These are phyloP conservation scores for Drosophila macrospina DNA, from an alignment of 2,888 invertebrate genomes.

Conservation along the genomic window DNA sequence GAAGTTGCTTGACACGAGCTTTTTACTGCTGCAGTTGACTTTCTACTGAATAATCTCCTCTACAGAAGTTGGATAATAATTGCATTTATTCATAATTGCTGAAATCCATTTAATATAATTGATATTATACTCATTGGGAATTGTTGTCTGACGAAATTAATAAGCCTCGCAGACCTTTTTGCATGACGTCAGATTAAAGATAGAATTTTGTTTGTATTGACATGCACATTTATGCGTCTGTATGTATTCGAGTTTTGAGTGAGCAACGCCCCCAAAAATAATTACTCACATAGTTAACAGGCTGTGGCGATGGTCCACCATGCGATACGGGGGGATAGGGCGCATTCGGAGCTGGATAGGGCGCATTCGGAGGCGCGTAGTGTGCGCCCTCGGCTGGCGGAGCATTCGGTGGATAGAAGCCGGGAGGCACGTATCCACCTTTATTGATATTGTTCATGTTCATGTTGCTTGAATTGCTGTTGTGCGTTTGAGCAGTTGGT, in stretches of 20 bases:
- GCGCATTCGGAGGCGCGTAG: conserved; percentile 31
- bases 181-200: conserved; percentile 16
- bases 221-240: not conserved
- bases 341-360: conserved; percentile 31
- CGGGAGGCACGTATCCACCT: conserved; percentile 83
- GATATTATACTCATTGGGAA: too few relatives aligned
- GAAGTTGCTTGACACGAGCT: not conserved
- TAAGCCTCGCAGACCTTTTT: not conserved
- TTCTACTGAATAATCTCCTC: not conserved
- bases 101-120: too few relatives aligned
- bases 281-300: conserved; percentile 76
- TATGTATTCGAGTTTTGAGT: not conserved
- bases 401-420: conserved; percentile 72
- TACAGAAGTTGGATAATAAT: not conserved
- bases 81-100: not conserved
- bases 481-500: conserved; percentile 33
- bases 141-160: not conserved
- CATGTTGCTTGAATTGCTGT: conserved; percentile 37
- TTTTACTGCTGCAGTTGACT: not conserved
- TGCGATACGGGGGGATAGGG: conserved; percentile 26
- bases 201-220: not conserved
- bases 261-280: conserved; percentile 22
- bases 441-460: conserved; percentile 82
- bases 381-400: conserved; percentile 66
- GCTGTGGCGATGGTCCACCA: conserved; percentile 44